Conservation (phyloP, 2,888 invertebrate species). For the Ceriagrion tenellum region DNA sequence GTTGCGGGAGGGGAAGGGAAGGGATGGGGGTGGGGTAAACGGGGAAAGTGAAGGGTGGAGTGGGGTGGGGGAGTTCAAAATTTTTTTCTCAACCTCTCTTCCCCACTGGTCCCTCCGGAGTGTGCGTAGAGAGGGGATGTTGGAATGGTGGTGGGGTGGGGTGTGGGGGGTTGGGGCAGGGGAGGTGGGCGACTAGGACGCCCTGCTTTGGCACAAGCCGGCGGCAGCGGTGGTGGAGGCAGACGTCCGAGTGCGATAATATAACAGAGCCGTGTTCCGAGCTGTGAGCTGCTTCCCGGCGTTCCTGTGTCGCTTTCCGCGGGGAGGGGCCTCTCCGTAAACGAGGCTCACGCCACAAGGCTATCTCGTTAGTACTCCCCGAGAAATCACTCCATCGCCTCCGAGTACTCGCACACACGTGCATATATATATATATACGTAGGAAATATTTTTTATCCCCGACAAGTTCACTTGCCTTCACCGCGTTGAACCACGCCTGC, state of each 20-base stretch:
- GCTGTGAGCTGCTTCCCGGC: not conserved
- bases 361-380: no score
- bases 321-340: not conserved
- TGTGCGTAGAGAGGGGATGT: constrained; percentile 11
- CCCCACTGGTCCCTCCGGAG: not conserved
- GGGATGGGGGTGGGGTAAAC: no score
- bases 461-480: not conserved
- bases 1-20: not conserved
- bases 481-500: not conserved
- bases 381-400: not conserved
- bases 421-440: not conserved
- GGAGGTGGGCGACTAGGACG: not conserved
- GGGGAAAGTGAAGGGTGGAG: not conserved
- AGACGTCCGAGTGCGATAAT: not conserved
- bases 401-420: not conserved
- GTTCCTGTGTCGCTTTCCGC: not conserved
- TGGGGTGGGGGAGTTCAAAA: not conserved
- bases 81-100: not conserved
- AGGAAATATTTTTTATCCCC: not conserved
- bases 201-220: constrained; percentile 41
- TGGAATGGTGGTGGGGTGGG: not conserved
- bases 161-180: not conserved
- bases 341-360: not conserved
- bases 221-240: not conserved
- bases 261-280: not conserved